These are phyloP conservation scores for Lordiphosa stackelbergi DNA, from an alignment of 1,140 invertebrate genomes.

Conservation along the genomic window DNA sequence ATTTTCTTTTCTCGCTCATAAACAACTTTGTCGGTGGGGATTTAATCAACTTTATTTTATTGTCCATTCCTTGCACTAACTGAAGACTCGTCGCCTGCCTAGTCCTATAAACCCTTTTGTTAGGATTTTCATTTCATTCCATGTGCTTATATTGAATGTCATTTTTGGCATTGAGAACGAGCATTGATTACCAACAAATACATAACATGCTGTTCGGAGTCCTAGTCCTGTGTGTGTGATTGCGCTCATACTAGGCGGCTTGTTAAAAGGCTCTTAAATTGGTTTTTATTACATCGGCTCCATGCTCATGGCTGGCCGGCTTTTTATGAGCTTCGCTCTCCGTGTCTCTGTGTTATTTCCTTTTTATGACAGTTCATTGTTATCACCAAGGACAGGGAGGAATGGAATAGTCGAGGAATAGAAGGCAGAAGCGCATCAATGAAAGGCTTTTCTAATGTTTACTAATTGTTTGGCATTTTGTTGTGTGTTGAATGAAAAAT, in stretches of 20 bases:
- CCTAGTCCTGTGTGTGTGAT: constrained; percentile 1
- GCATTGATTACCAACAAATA: constrained; percentile 50
- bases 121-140: constrained; percentile 43
- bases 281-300: constrained; percentile 44
- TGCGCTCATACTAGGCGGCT: constrained; percentile 5
- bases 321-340: constrained; percentile 23
- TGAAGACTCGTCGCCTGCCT: constrained; percentile 1
- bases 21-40: constrained; percentile 35
- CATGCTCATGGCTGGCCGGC: constrained; percentile 1
- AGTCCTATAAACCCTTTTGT: constrained; percentile 20
- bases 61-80: constrained; percentile 14
- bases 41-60: constrained; percentile 60
- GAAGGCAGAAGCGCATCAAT: constrained; percentile 2
- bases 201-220: constrained; percentile 11
- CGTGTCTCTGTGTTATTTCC: constrained; percentile 5
- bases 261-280: constrained; percentile 40
- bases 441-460: constrained; percentile 21
- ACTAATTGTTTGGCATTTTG: constrained; percentile 28
- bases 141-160: constrained; percentile 23
- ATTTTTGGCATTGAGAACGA: constrained; percentile 19
- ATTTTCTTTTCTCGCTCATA: constrained; percentile 20
- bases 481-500: neutral
- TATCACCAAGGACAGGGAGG: constrained; percentile 4
- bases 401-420: too few species aligned
- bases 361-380: constrained; percentile 36